Conservation (phyloP, 2,888 invertebrate species). For the Quadroppia sp. region DNA sequence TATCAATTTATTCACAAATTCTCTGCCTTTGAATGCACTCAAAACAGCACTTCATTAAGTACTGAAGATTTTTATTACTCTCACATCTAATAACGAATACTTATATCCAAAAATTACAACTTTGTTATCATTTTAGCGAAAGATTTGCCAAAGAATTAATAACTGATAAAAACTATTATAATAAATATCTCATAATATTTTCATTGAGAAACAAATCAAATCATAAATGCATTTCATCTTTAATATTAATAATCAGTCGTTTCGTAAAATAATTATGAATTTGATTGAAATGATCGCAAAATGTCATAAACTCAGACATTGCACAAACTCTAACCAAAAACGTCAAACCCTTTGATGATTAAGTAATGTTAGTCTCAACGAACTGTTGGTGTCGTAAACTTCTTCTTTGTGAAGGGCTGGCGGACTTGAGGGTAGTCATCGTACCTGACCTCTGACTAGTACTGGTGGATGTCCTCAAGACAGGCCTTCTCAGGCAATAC, state of each 20-base stretch:
- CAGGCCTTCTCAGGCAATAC: neutral
- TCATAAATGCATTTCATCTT: too few species aligned
- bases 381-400: neutral
- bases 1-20: neutral
- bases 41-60: neutral
- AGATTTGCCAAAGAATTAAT: too few species aligned
- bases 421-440: neutral
- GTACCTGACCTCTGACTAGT: slow-evolving; percentile 15
- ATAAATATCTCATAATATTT: too few species aligned
- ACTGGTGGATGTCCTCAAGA: neutral
- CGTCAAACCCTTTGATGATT: neutral
- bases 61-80: slow-evolving; percentile 22
- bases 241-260: too few species aligned
- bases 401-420: neutral
- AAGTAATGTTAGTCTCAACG: neutral
- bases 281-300: neutral
- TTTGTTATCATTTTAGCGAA: neutral
- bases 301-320: neutral
- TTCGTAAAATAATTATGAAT: too few species aligned
- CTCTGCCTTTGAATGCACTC: neutral
- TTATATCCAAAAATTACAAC: neutral
- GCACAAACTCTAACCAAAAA: too few species aligned
- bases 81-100: neutral
- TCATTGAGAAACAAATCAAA: too few species aligned
- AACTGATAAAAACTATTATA: neutral